These are phyloP conservation scores for Montipora sp. DNA, from an alignment of 64 coral and sea anemone species.

Conservation along the genomic window DNA sequence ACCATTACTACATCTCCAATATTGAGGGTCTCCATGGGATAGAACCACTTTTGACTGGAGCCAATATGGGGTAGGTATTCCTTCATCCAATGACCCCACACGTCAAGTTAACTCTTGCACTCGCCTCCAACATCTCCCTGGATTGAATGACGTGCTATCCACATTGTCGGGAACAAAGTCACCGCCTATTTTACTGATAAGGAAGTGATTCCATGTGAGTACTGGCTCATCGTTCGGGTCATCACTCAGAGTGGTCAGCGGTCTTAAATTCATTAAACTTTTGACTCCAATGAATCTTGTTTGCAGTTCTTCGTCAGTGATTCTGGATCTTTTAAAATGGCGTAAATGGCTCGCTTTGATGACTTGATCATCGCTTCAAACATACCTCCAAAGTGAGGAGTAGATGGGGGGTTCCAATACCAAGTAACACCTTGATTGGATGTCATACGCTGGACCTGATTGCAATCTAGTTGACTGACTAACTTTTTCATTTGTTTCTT, in stretches of 20 bases:
- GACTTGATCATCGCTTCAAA: slow-evolving; percentile 35
- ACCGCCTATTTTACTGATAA: slow-evolving; percentile 39
- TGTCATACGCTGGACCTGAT: slow-evolving; percentile 22
- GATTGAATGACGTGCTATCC: slow-evolving; percentile 5
- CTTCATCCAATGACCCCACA: too few relatives aligned
- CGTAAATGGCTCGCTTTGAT: slow-evolving; percentile 24
- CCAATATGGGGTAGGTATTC: too few relatives aligned
- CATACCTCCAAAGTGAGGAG: slow-evolving; percentile 27
- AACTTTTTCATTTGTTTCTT: neutral
- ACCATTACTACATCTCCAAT: too few relatives aligned
- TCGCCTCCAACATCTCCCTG: neutral
- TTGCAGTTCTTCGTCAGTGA: slow-evolving; percentile 3
- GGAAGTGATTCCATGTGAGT: slow-evolving; percentile 39
- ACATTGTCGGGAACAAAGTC: slow-evolving; percentile 51
- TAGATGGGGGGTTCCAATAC: slow-evolving; percentile 35
- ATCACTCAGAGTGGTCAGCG: slow-evolving; percentile 2
- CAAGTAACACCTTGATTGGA: slow-evolving; percentile 14
- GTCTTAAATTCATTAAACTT: slow-evolving; percentile 53
- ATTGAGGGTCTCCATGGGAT: too few relatives aligned
- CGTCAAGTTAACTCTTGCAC: slow-evolving; percentile 24
- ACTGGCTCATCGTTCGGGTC: slow-evolving; percentile 40
- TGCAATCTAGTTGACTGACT: neutral
- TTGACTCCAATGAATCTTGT: slow-evolving; percentile 7
- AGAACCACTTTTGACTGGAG: too few relatives aligned
- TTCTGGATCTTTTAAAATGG: slow-evolving; percentile 9